phyloP scores from a whole-genome alignment of 2,888 invertebrate genomes.

The Orthosia incerta region DNA sequence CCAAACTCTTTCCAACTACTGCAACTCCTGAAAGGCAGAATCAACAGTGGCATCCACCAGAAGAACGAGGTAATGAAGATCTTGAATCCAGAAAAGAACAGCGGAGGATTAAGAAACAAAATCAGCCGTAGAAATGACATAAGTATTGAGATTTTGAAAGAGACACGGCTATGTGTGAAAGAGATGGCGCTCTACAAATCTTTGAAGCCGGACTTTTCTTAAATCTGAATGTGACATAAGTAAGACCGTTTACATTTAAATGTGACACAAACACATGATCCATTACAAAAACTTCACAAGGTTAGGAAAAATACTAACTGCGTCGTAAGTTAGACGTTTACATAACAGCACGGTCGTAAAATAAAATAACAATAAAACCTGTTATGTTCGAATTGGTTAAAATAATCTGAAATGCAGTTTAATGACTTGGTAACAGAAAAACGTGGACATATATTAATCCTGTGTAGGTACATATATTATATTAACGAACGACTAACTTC shows the following conservation, averaged over 20 bases:
- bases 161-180: too few relatives aligned
- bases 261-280: constrained; percentile 16
- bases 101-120: too few relatives aligned
- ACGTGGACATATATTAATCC: constrained; percentile 13
- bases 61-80: neutral
- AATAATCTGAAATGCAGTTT: constrained; percentile 15
- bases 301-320: neutral
- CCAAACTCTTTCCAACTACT: too few relatives aligned
- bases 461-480: too few relatives aligned
- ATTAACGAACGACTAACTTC: too few relatives aligned
- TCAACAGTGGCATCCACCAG: neutral
- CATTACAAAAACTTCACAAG: constrained; percentile 16
- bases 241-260: neutral
- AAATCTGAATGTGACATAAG: neutral
- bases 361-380: constrained; percentile 27
- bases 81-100: neutral
- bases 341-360: constrained; percentile 3
- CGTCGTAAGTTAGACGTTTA: neutral
- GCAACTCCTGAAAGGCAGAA: neutral
- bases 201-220: neutral
- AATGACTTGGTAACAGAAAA: constrained; percentile 39
- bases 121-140: too few relatives aligned
- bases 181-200: neutral
- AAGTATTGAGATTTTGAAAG: too few relatives aligned
- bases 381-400: neutral